A percentile compares a stretch with the other conserved stretches of the same genome.
Evolutionary conservation across 2,797 vertebrate genomes (phyloP).

Genomic region (Carapus acus): DNA sequence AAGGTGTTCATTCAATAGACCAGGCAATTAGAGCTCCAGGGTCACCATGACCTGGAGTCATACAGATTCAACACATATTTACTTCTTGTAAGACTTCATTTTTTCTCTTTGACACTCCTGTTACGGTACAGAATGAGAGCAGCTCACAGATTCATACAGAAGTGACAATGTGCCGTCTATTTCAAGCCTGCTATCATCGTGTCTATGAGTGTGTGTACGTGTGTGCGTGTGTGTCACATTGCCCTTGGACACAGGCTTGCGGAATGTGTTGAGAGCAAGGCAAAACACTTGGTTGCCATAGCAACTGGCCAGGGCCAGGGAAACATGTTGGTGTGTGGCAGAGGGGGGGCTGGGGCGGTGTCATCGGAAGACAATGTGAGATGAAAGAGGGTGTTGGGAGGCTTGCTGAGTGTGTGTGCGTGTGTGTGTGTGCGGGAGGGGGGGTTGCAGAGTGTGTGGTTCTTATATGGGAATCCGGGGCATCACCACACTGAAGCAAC

Average conservation of each 20-base stretch:
- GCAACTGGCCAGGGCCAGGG: conserved; percentile 57
- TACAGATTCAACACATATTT: too few relatives aligned
- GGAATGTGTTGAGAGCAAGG: conserved; percentile 70
- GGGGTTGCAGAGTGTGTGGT: not conserved
- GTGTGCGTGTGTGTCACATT: conserved; percentile 48
- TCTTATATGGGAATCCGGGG: too few relatives aligned
- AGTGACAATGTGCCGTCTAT: conserved; percentile 44
- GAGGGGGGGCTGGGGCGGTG: conserved; percentile 10
- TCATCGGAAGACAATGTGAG: conserved; percentile 22
- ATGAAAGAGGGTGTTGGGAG: not conserved
- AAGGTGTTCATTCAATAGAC: not conserved
- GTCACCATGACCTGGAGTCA: too few relatives aligned
- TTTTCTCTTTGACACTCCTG: not conserved
- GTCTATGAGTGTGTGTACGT: conserved; percentile 11
- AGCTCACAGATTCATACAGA: conserved; percentile 31
- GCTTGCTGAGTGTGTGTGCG: too few relatives aligned
- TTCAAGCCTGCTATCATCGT: conserved; percentile 41
- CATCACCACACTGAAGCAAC: too few relatives aligned
- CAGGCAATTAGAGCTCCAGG: not conserved
- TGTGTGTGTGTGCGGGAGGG: too few relatives aligned
- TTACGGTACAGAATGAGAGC: conserved; percentile 28
- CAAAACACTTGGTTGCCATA: conserved; percentile 70
- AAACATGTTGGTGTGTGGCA: conserved; percentile 12
- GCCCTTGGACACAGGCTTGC: conserved; percentile 64
- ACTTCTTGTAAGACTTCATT: not conserved